Evolutionary conservation across 2,888 invertebrate species (phyloP), one percentile per base, ranked within the genome.

Genomic region (Criorhina ranunculi): DNA sequence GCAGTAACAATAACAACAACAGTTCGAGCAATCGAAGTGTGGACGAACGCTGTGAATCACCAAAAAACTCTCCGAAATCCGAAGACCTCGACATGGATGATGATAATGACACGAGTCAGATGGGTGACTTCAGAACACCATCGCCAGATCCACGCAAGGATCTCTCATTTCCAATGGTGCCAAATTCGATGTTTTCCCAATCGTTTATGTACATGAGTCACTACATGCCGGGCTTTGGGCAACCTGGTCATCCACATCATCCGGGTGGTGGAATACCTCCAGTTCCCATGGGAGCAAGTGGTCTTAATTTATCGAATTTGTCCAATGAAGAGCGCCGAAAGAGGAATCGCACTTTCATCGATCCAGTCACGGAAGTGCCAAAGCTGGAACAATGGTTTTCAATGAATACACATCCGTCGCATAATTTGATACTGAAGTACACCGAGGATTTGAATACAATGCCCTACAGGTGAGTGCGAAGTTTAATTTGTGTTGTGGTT

Each of bases 351-450:
- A 99, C 99, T 46, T 99, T 99, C 93, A 99, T 99, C 89, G 99
- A 99, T 93, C 99, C 99, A 0, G 97, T 99, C 19, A 98, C 98
- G 12, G 99, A 99, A 93, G 98, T 99, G 73, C 98, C 98, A 17
- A 95, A 97, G 86, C 93, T 98, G 86, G 98, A 98, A 91, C 96
- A 97, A 90, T 99, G 99, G 98, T 99, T 99, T 92, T 95, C 96
- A 33, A 95, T 98, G 92, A 99, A 99, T 92, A 99, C 99, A 37
- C 99, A 99, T 93, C 99, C 99, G 42, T 98, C 98, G 88, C 99
- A 99, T 92, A 97, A 98, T 93, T 94, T 99, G 90, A 99, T 99
- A 89, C 94, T 99, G 88, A 98, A 99, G 92, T 99, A 98, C 92
- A 99, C 99, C 2, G 98, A 99, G 89, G 98, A 98, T 91, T 93